phyloP scores from a whole-genome alignment of 2,888 invertebrate genomes.

The Orthosia gothica region DNA sequence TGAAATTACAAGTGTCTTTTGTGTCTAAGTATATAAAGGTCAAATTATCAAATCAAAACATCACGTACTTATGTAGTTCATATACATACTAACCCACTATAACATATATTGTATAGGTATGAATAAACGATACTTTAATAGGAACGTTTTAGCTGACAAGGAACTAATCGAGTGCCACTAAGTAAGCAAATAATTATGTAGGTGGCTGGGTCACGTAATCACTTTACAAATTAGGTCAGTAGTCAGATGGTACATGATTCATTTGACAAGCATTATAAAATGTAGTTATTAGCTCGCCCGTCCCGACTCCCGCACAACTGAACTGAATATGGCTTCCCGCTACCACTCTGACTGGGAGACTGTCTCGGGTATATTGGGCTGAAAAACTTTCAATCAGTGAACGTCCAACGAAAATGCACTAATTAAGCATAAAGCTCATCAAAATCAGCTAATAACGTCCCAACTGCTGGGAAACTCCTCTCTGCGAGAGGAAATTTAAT shows the following conservation, averaged over 20 bases:
- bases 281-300: neutral
- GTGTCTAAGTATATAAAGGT: neutral
- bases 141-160: constrained; percentile 17
- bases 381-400: neutral
- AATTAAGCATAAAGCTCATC: no score
- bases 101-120: no score
- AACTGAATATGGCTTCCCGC: neutral
- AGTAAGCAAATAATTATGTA: constrained; percentile 3
- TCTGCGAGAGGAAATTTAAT: no score
- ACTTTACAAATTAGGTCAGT: neutral
- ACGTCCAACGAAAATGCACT: neutral
- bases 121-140: no score
- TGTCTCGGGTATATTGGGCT: neutral
- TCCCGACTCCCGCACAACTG: neutral
- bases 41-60: neutral
- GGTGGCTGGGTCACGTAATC: constrained; percentile 2
- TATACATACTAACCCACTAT: no score
- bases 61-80: no score
- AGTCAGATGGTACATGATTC: neutral
- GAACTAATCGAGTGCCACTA: neutral
- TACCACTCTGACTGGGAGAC: neutral
- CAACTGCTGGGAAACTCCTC: no score
- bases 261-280: neutral
- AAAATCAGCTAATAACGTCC: no score
- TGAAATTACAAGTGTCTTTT: no score